These are phyloP conservation scores for Romanogobio albipinnatus DNA, from an alignment of 2,113 vertebrate genomes.

Conservation along the genomic window DNA sequence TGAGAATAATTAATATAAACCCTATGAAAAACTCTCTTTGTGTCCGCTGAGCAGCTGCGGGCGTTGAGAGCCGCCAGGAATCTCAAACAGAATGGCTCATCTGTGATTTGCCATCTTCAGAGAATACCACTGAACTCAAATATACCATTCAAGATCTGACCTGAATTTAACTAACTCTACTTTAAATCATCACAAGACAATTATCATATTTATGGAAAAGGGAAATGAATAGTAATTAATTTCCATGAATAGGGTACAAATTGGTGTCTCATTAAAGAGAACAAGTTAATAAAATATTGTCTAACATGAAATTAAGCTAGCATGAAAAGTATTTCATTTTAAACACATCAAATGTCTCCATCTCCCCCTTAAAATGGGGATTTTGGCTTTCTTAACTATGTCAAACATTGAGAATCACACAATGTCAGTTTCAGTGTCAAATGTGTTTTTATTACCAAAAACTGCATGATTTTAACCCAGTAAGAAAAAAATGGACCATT, in stretches of 20 bases:
- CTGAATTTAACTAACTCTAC: neutral
- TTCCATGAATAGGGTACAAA: neutral
- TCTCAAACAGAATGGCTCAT: conserved; percentile 67
- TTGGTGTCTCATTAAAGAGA: conserved; percentile 1
- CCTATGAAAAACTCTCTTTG: conserved; percentile 72
- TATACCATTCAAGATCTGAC: neutral
- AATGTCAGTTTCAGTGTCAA: neutral
- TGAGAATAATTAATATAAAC: conserved; percentile 61
- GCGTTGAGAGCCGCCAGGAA: conserved; percentile 70
- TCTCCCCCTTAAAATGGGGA: neutral
- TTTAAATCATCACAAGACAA: neutral
- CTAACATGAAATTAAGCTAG: neutral
- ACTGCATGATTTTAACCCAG: no score
- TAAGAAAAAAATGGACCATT: neutral
- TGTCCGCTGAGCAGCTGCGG: conserved; percentile 66
- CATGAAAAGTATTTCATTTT: neutral
- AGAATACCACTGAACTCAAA: neutral
- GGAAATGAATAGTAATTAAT: neutral
- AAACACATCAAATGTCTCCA: neutral
- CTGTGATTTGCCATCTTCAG: conserved; percentile 18
- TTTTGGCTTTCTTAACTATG: neutral
- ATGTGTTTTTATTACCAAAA: no score
- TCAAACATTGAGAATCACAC: neutral
- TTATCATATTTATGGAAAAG: neutral
- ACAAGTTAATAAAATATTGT: neutral